These are phyloP conservation scores for Daptonema setosum DNA, from an alignment of 2,888 invertebrate genomes.

Conservation along the genomic window DNA sequence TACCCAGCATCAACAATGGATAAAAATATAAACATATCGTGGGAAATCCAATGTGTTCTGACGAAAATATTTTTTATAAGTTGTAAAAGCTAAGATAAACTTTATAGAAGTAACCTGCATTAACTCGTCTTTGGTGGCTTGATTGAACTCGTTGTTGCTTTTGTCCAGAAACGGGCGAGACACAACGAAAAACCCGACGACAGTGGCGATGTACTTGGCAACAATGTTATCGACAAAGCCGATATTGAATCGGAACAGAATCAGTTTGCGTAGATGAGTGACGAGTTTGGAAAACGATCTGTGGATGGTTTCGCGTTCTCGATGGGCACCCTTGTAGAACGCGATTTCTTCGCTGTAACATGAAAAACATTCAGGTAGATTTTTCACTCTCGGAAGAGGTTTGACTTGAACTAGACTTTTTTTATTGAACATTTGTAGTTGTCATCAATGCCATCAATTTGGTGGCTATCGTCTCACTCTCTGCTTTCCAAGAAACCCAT, in stretches of 20 bases:
- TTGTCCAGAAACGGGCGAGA: constrained; percentile 71
- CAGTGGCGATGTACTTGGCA: constrained; percentile 85
- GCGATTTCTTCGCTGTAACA: constrained; percentile 56
- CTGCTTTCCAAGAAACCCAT: too few relatives aligned
- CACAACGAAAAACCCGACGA: constrained; percentile 81
- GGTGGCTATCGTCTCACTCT: too few relatives aligned
- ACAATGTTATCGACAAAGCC: constrained; percentile 85
- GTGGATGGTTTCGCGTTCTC: constrained; percentile 65
- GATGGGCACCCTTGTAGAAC: constrained; percentile 41
- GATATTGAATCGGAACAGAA: constrained; percentile 37
- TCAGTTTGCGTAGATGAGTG: constrained; percentile 19
- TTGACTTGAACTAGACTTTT: too few relatives aligned
- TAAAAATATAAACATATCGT: too few relatives aligned
- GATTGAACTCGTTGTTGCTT: constrained; percentile 46
- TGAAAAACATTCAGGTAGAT: too few relatives aligned
- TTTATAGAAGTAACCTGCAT: constrained; percentile 51
- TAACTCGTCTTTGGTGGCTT: constrained; percentile 52
- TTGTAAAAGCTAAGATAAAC: too few relatives aligned
- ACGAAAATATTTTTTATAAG: too few relatives aligned
- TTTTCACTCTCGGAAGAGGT: too few relatives aligned
- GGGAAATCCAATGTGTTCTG: too few relatives aligned
- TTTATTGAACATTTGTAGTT: too few relatives aligned
- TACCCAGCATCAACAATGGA: too few relatives aligned
- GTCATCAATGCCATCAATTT: too few relatives aligned
- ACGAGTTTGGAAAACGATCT: constrained; percentile 67